Evolutionary conservation across 2,888 invertebrate species (phyloP).

Genomic region (Flexamia atlantica): DNA sequence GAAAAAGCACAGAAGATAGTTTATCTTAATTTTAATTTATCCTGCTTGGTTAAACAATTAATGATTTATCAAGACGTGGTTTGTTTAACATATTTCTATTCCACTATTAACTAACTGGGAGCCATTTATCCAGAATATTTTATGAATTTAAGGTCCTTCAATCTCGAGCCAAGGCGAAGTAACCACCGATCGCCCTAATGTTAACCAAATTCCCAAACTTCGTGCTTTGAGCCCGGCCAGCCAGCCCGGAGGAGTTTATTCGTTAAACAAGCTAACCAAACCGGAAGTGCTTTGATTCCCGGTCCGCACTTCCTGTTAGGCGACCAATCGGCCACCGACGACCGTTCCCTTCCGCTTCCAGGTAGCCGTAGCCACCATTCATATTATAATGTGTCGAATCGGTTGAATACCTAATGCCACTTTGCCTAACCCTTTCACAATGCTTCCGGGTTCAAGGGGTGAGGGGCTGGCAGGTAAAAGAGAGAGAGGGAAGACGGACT

Average conservation of each 20-base stretch:
- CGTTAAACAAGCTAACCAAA: constrained; percentile 41
- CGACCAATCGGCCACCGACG: constrained; percentile 46
- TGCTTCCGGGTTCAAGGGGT: constrained; percentile 60
- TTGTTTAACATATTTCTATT: too few relatives aligned
- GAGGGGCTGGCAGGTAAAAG: constrained; percentile 59
- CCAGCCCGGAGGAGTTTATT: background rate
- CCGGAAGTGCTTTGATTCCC: constrained; percentile 32
- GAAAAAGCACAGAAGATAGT: too few relatives aligned
- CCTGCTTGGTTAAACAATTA: too few relatives aligned
- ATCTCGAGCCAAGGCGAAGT: background rate
- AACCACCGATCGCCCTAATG: background rate
- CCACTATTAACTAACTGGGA: too few relatives aligned
- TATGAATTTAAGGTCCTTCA: too few relatives aligned
- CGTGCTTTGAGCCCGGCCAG: background rate
- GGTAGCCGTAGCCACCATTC: constrained; percentile 53
- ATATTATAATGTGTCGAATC: constrained; percentile 62
- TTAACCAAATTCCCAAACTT: constrained; percentile 20
- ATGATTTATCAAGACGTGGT: too few relatives aligned
- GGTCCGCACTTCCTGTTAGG: constrained; percentile 31
- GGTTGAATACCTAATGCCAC: constrained; percentile 62
- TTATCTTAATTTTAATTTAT: too few relatives aligned
- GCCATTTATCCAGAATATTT: too few relatives aligned
- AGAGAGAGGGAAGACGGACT: constrained; percentile 44
- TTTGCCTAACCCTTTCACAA: constrained; percentile 53
- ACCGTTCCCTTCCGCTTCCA: constrained; percentile 20